Evolutionary conservation across 1,140 invertebrate genomes (phyloP).

Genomic region (Drosophila erecta): DNA sequence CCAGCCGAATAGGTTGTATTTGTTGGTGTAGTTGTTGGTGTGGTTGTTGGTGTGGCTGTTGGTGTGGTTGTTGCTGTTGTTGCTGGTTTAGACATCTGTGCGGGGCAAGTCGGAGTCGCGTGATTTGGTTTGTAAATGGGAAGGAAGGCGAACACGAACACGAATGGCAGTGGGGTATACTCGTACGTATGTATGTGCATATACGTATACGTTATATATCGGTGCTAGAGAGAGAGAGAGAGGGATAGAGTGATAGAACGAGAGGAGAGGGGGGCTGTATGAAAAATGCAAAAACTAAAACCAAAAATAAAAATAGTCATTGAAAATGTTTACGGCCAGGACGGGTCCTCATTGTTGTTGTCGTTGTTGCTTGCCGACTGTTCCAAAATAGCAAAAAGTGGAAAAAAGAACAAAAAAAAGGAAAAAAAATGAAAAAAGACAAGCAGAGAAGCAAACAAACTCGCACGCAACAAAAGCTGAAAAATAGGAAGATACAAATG

Average conservation of each 20-base stretch:
- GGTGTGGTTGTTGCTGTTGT: conserved; percentile 20
- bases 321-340: conserved; percentile 74
- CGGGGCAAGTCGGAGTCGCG: conserved; percentile 68
- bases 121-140: conserved; percentile 81
- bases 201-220: conserved; percentile 1
- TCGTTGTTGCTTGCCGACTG: conserved; percentile 22
- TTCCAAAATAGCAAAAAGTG: conserved; percentile 61
- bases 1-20: too few species aligned
- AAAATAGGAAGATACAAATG: neutral
- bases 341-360: conserved; percentile 33
- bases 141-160: conserved; percentile 35
- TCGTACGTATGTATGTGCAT: too few species aligned
- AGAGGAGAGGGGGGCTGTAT: neutral
- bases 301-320: conserved; percentile 77
- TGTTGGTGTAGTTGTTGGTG: conserved; percentile 29
- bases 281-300: conserved; percentile 74
- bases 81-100: conserved; percentile 69
- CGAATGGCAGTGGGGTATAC: neutral
- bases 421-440: too few species aligned
- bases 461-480: conserved; percentile 3
- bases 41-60: conserved; percentile 4
- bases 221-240: too few species aligned
- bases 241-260: too few species aligned
- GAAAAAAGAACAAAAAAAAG: neutral
- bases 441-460: too few species aligned